Evolutionary conservation across 2,888 invertebrate species (phyloP).

Genomic region (Scrobipalpa atriplicella): DNA sequence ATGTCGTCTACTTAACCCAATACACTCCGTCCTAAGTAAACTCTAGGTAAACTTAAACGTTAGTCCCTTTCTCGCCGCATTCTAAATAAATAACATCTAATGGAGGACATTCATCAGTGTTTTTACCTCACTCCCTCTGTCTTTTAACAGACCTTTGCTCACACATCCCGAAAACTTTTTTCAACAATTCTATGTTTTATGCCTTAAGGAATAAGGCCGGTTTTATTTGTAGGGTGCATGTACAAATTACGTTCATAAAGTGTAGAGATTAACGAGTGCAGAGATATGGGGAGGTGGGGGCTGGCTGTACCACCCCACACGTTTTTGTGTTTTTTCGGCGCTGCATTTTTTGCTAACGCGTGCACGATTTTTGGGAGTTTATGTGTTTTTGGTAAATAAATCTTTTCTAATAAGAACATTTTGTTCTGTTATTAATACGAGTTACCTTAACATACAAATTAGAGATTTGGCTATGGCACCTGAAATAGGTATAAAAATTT

Average conservation of each 20-base stretch:
- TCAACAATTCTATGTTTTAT: conserved; percentile 44
- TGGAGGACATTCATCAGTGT: conserved; percentile 83
- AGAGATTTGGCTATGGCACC: no score
- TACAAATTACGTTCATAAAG: conserved; percentile 72
- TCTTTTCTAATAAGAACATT: not conserved
- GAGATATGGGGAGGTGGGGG: conserved; percentile 70
- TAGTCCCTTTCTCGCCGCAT: conserved; percentile 79
- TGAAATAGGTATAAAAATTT: no score
- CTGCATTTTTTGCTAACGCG: conserved; percentile 75
- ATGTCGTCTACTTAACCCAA: conserved; percentile 76
- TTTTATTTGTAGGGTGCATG: conserved; percentile 41
- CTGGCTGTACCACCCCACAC: conserved; percentile 67
- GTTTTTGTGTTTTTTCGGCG: conserved; percentile 67
- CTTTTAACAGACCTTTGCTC: conserved; percentile 64
- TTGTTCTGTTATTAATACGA: no score
- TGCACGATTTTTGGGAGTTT: conserved; percentile 59
- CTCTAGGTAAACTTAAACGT: conserved; percentile 78
- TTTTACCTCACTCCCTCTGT: conserved; percentile 79
- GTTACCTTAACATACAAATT: no score
- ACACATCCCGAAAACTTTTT: conserved; percentile 45
- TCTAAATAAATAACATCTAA: conserved; percentile 84
- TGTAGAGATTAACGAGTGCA: conserved; percentile 77
- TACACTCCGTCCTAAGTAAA: conserved; percentile 80
- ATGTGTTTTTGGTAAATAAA: conserved; percentile 38
- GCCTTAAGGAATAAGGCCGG: conserved; percentile 36